Evolutionary conservation across 2,888 invertebrate species (phyloP), one percentile per base, ranked within the genome.

Genomic region (Exocentrus adspersus): DNA sequence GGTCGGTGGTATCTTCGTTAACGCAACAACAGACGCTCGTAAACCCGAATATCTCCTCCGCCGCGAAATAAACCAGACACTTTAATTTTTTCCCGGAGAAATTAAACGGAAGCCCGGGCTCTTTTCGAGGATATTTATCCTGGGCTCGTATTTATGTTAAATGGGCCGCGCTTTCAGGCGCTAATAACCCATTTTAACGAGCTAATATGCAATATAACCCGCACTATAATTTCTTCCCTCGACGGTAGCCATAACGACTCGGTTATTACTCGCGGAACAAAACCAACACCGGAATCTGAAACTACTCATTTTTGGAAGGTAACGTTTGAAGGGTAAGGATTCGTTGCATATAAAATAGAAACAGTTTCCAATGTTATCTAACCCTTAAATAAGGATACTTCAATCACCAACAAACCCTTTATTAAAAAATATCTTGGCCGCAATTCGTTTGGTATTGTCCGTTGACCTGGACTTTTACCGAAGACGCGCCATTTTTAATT

Each of bases 21-120:
- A 77, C 75, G 77, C 72, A 75, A 75, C 73, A 75, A 75, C 71
- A 72, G 71, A 70, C 65, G 71, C 67, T 75, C 75, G 71, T 76
- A 76, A 76, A 76, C 70, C 69, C 67, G 61, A 70, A 68, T 51
- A 58, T 60, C 50, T 65, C 61, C 48, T 56, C 37, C 37, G 16
- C 4, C 45, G 43, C 24, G 37, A 20, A 48, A 42, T 52, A 42
- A 45, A 46, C 28, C 48, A 42, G 54, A 62, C 48, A 50, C 59
- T 64, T 48, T 9, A 41, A 41, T 20, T 17, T 53, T 45, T 21
- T 52, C 54, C 21, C 10, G 12, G 17, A 20, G 48, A 48, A 48
- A 48, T 48, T 48, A 48, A 20, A 48, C 48, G 37, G 37, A 37
- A 37, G 37, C 14, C 12, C 14, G 12, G 37, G n/a, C n/a, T n/a